These are phyloP conservation scores for Nesoenas mayeri DNA, from an alignment of 2,113 vertebrate genomes.

Conservation along the genomic window DNA sequence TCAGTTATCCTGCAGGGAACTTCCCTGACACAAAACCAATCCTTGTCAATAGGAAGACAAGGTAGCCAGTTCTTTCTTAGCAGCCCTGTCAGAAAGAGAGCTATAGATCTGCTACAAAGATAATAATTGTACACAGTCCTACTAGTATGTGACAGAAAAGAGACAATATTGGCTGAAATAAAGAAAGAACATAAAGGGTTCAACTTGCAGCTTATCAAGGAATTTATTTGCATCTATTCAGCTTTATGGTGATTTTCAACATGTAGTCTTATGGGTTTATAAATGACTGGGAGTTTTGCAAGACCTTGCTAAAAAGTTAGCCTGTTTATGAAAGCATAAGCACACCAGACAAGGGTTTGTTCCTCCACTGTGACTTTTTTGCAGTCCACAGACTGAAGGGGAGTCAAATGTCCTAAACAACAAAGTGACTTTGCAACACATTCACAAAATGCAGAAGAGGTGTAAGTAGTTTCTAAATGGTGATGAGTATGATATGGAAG, in stretches of 20 bases:
- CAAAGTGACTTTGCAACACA: neutral
- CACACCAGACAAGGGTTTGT: neutral
- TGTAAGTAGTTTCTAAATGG: neutral
- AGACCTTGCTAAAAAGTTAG: neutral
- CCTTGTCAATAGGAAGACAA: neutral
- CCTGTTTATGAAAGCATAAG: neutral
- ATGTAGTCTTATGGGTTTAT: neutral
- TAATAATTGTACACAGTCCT: neutral
- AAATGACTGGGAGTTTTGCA: neutral
- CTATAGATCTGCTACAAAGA: neutral
- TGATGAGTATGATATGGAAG: accelerated
- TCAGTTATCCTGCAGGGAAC: neutral
- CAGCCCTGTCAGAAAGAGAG: neutral
- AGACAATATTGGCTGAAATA: neutral
- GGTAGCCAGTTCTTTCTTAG: neutral
- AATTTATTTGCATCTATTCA: neutral
- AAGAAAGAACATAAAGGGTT: neutral
- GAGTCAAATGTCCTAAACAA: neutral
- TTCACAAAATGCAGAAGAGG: neutral
- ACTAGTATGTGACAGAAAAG: neutral
- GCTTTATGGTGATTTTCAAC: neutral
- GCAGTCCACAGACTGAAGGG: neutral
- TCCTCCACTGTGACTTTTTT: neutral
- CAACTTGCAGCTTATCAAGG: neutral
- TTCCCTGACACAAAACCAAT: neutral